These are phyloP conservation scores for Aphelenchoides fujianensis DNA, from an alignment of 1,140 invertebrate genomes.

Conservation along the genomic window DNA sequence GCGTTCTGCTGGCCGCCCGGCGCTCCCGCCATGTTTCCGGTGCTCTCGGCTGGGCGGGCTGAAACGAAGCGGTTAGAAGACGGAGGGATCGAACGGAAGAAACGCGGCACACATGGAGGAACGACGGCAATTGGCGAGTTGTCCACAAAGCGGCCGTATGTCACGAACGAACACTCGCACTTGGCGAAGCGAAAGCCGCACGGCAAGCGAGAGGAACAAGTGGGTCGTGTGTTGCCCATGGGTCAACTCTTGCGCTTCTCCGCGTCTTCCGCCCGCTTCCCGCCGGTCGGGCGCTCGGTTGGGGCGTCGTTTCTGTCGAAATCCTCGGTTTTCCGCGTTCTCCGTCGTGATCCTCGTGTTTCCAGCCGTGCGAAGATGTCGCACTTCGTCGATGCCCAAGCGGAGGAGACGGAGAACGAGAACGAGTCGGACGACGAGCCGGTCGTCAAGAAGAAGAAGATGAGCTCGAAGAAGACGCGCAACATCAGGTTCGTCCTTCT, in stretches of 20 bases:
- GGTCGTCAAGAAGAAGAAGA: slow-evolving; percentile 46
- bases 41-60: not conserved
- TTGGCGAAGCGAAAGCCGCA: no score
- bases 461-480: slow-evolving; percentile 46
- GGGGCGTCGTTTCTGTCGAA: not conserved
- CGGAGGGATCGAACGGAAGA: no score
- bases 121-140: no score
- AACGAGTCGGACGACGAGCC: slow-evolving; percentile 38
- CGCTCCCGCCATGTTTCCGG: not conserved
- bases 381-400: slow-evolving; percentile 53
- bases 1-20: slow-evolving; percentile 13
- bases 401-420: slow-evolving; percentile 51
- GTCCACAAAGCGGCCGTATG: no score
- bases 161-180: no score
- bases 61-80: not conserved
- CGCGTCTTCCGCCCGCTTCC: not conserved
- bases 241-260: not conserved
- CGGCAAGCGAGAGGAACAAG: no score
- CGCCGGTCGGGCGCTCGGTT: not conserved
- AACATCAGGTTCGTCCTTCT: slow-evolving; percentile 51
- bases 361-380: slow-evolving; percentile 33
- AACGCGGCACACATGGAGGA: no score
- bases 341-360: not conserved
- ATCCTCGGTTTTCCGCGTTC: not conserved
- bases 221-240: no score